Percentiles rank a stretch among this genome's conserved stretches.
Conservation (phyloP, 2,113 vertebrate species). For the Arizona elegans region DNA sequence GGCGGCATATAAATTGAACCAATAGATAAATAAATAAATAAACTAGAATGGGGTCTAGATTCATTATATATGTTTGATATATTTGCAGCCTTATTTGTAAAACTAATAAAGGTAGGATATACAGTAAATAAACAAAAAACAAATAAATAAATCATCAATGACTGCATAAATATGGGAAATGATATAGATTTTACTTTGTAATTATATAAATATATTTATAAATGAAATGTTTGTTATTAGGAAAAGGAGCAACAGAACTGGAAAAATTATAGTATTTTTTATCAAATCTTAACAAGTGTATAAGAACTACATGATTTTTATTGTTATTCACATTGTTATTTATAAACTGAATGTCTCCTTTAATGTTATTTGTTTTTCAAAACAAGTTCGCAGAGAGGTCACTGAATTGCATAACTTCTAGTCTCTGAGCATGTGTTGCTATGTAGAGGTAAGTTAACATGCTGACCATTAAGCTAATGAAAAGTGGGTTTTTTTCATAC, state of each 20-base stretch:
- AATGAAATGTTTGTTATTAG: not conserved
- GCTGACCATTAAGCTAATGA: constrained; percentile 64
- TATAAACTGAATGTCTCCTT: constrained; percentile 83
- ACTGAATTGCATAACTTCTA: constrained; percentile 73
- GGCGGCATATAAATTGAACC: no score
- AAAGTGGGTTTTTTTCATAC: constrained; percentile 31
- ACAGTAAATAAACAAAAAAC: not conserved
- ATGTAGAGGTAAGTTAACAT: constrained; percentile 66
- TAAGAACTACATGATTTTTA: constrained; percentile 78
- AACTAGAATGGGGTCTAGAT: constrained; percentile 22
- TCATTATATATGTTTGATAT: not conserved
- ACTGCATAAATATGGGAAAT: not conserved
- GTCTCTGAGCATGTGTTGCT: constrained; percentile 33
- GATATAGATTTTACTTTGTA: not conserved
- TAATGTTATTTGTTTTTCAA: constrained; percentile 81
- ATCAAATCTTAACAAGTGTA: constrained; percentile 26
- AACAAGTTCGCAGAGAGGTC: constrained; percentile 91
- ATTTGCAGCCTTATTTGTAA: not conserved
- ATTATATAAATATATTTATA: not conserved
- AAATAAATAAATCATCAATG: not conserved
- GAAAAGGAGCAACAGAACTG: constrained; percentile 25
- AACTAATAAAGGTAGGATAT: not conserved
- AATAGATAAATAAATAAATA: no score
- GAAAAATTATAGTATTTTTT: constrained; percentile 44
- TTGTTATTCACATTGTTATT: constrained; percentile 43